Percentiles rank a stretch among this genome's conserved stretches.
phyloP scores from a whole-genome alignment of 1,140 invertebrate species.

The Bombus soroeensis region DNA sequence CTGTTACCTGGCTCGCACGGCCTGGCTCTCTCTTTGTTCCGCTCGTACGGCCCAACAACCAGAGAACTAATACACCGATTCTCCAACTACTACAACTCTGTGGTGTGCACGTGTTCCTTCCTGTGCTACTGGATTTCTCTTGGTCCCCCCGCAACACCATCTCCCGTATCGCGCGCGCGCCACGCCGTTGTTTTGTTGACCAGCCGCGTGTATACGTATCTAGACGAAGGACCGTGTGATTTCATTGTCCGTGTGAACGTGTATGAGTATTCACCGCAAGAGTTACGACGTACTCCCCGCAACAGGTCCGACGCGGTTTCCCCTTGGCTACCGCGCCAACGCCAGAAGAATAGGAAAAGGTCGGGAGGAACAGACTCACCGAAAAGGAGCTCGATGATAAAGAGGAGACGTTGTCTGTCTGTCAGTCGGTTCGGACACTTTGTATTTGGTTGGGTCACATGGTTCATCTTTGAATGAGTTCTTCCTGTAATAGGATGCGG shows the following conservation, averaged over 20 bases:
- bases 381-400: constrained; percentile 27
- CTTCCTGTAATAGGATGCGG: background rate
- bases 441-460: background rate
- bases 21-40: constrained; percentile 66
- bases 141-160: background rate
- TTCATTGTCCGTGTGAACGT: constrained; percentile 34
- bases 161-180: background rate
- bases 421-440: background rate
- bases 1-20: constrained; percentile 72
- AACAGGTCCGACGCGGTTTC: constrained; percentile 75
- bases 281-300: constrained; percentile 73
- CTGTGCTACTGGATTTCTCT: constrained; percentile 33
- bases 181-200: background rate
- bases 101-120: constrained; percentile 41
- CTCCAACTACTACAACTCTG: background rate
- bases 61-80: background rate
- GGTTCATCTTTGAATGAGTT: background rate
- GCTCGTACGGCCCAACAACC: constrained; percentile 20
- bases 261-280: constrained; percentile 59
- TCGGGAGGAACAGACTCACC: constrained; percentile 30
- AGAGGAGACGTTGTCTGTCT: constrained; percentile 33
- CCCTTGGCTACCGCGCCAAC: constrained; percentile 68
- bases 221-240: constrained; percentile 43
- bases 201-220: constrained; percentile 9
- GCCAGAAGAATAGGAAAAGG: constrained; percentile 53